phyloP scores from a whole-genome alignment of 2,888 invertebrate species.

The Idaea aversata region DNA sequence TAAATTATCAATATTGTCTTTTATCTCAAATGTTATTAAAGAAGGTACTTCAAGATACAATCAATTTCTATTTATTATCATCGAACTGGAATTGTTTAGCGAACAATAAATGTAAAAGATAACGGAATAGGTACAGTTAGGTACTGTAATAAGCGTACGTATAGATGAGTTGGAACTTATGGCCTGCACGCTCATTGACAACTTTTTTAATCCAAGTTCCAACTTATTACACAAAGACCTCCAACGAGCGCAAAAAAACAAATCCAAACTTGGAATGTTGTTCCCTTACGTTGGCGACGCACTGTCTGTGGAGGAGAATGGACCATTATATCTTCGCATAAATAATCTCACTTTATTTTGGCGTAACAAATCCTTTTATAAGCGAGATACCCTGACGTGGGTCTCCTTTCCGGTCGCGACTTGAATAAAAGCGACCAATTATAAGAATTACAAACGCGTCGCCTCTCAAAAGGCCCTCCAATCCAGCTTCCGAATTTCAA shows the following conservation, averaged over 20 bases:
- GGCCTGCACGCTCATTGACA: neutral
- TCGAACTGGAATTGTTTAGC: constrained; percentile 45
- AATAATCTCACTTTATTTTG: constrained; percentile 58
- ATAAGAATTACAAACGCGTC: constrained; percentile 62
- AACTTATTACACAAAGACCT: constrained; percentile 33
- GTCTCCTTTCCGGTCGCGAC: constrained; percentile 68
- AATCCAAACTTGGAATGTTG: constrained; percentile 28
- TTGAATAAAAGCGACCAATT: constrained; percentile 68
- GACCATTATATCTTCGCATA: constrained; percentile 47
- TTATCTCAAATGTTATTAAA: constrained; percentile 69
- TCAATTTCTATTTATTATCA: constrained; percentile 46
- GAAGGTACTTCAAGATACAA: constrained; percentile 68
- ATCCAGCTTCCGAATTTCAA: constrained; percentile 73
- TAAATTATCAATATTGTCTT: constrained; percentile 73
- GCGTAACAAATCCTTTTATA: constrained; percentile 70
- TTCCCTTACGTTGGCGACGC: constrained; percentile 53
- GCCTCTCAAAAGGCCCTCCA: constrained; percentile 55
- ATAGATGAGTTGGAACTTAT: constrained; percentile 1
- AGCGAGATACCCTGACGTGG: constrained; percentile 63
- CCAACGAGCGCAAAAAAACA: constrained; percentile 35
- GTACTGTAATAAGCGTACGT: neutral
- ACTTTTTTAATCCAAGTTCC: constrained; percentile 14
- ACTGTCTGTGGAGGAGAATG: constrained; percentile 59
- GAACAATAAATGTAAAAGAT: constrained; percentile 48
- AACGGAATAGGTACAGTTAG: constrained; percentile 32